Conservation (phyloP, 2,888 invertebrate species). For the Ophion costatus region DNA sequence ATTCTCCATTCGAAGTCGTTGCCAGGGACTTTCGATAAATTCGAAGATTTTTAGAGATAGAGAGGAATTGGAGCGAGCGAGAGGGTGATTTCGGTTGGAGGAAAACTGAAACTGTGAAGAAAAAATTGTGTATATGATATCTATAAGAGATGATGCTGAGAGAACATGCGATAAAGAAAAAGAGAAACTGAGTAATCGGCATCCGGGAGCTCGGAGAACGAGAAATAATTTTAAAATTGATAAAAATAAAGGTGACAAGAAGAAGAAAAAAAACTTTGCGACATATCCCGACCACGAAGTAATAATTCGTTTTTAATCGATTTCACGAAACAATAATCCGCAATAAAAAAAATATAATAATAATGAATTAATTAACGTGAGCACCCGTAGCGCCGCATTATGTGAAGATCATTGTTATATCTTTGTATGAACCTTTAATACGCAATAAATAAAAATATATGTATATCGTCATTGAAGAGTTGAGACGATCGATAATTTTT, state of each 20-base stretch:
- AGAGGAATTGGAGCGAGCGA: background rate
- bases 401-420: constrained; percentile 78
- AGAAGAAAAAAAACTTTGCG: constrained; percentile 61
- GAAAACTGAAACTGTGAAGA: constrained; percentile 20
- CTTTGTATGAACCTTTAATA: constrained; percentile 80
- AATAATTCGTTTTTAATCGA: constrained; percentile 66
- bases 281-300: constrained; percentile 70
- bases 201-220: constrained; percentile 45
- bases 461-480: constrained; percentile 73
- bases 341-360: constrained; percentile 50
- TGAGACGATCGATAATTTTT: constrained; percentile 26
- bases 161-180: background rate
- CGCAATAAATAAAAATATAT: constrained; percentile 76
- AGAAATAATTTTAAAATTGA: constrained; percentile 33
- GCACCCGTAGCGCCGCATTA: constrained; percentile 73
- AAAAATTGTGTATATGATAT: constrained; percentile 37
- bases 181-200: constrained; percentile 38
- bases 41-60: constrained; percentile 34
- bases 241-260: constrained; percentile 21
- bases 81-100: constrained; percentile 19
- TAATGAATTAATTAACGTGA: constrained; percentile 66
- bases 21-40: constrained; percentile 37
- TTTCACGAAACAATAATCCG: constrained; percentile 63
- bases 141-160: constrained; percentile 34
- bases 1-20: constrained; percentile 32